These are phyloP conservation scores for Pseudococcus viburni DNA, from an alignment of 2,888 invertebrate species.

Conservation along the genomic window DNA sequence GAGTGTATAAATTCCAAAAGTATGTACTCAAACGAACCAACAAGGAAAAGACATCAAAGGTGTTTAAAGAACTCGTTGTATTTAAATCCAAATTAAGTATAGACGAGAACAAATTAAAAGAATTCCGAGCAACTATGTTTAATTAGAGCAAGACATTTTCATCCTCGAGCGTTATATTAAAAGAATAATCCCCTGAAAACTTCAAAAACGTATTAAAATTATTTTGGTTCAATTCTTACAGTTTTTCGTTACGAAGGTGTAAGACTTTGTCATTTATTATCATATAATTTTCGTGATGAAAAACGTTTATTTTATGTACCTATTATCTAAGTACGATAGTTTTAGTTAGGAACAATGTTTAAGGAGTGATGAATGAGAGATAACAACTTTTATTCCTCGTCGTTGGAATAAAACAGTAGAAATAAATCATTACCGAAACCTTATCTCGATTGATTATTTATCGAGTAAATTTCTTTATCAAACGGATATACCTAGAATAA, in stretches of 20 bases:
- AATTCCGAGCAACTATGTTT: neutral
- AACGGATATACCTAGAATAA: too few species aligned
- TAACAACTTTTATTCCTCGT: too few species aligned
- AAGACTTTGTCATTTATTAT: neutral
- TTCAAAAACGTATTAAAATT: neutral
- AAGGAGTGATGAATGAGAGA: too few species aligned
- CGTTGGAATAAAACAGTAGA: too few species aligned
- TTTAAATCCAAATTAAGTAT: conserved; percentile 15
- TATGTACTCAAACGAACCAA: neutral
- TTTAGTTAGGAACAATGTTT: too few species aligned
- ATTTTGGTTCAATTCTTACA: neutral
- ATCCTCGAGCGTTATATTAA: neutral
- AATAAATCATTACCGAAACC: too few species aligned
- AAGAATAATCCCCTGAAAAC: neutral
- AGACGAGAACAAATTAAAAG: conserved; percentile 9
- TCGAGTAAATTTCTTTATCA: too few species aligned
- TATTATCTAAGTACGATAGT: too few species aligned
- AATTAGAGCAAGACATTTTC: conserved; percentile 18
- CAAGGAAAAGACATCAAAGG: conserved; percentile 16
- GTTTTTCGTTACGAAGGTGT: neutral
- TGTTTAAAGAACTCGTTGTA: neutral
- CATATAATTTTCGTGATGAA: neutral
- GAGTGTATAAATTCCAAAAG: neutral
- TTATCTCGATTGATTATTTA: too few species aligned
- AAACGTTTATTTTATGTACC: too few species aligned